Conservation (phyloP, 2,888 invertebrate species). For the Pilophorus perplexus region DNA sequence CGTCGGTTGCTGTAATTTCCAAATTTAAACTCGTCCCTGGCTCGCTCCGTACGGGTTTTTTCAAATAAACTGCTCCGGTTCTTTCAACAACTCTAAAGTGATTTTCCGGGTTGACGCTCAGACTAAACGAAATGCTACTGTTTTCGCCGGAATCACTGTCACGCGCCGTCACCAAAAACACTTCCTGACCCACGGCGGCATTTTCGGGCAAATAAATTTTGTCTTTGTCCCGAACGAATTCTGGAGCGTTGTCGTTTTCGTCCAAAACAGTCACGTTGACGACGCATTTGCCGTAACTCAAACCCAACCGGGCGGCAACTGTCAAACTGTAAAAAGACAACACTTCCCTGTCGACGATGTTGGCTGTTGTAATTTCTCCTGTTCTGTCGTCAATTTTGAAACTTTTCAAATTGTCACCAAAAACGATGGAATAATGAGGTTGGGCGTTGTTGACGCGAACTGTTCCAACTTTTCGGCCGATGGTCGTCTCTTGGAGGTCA, state of each 20-base stretch:
- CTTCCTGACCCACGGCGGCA: conserved; percentile 89
- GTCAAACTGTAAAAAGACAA: conserved; percentile 72
- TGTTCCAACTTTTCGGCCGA: conserved; percentile 73
- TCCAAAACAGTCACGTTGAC: conserved; percentile 82
- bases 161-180: conserved; percentile 80
- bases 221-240: conserved; percentile 74
- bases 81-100: conserved; percentile 81
- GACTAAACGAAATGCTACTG: conserved; percentile 75
- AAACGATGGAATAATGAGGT: conserved; percentile 72
- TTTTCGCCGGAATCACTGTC: conserved; percentile 90
- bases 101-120: conserved; percentile 75
- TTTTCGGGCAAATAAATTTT: conserved; percentile 80
- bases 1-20: conserved; percentile 83
- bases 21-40: conserved; percentile 69
- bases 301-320: conserved; percentile 74
- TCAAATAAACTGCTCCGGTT: conserved; percentile 85
- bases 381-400: conserved; percentile 77
- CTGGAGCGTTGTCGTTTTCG: conserved; percentile 87
- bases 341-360: conserved; percentile 80
- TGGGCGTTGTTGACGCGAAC: conserved; percentile 60
- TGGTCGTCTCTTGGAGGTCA: conserved; percentile 62
- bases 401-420: conserved; percentile 72
- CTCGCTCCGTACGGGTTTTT: conserved; percentile 71
- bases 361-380: conserved; percentile 74
- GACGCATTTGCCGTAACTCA: conserved; percentile 71